Percentiles rank a stretch among this genome's conserved stretches.
Evolutionary conservation across 1,140 invertebrate species (phyloP).

Genomic region (Bombus confusus): DNA sequence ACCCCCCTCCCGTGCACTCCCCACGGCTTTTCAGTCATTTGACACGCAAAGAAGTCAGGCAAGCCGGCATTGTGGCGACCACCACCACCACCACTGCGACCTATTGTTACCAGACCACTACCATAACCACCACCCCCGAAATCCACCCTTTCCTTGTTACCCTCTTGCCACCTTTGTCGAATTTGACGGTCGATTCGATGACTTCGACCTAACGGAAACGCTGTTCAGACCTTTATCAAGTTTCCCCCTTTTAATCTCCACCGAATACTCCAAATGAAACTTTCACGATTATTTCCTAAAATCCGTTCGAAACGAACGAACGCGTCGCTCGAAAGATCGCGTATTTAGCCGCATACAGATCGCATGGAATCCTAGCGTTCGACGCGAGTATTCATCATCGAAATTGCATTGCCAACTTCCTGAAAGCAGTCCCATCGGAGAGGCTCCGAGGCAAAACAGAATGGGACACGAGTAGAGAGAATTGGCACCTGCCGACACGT

Average conservation of each 20-base stretch:
- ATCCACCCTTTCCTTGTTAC: conserved; percentile 38
- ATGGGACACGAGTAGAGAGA: not conserved
- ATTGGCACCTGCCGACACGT: not conserved
- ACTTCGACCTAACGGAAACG: not conserved
- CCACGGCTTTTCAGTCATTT: conserved; percentile 81
- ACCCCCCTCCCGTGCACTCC: conserved; percentile 68
- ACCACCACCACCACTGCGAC: conserved; percentile 68
- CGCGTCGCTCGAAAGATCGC: not conserved
- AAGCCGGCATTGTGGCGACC: conserved; percentile 79
- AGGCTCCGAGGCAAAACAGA: not conserved
- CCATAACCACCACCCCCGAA: conserved; percentile 68
- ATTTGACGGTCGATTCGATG: conserved; percentile 37
- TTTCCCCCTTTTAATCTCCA: not conserved
- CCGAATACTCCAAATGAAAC: not conserved
- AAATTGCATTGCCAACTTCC: conserved; percentile 42
- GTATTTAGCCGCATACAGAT: not conserved
- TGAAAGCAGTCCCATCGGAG: not conserved
- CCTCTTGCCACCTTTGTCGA: conserved; percentile 61
- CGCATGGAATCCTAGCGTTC: not conserved
- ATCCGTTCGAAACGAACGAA: not conserved
- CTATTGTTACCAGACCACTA: conserved; percentile 80
- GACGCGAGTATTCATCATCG: conserved; percentile 27
- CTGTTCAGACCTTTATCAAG: not conserved
- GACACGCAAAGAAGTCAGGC: conserved; percentile 83
- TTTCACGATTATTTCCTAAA: not conserved